Base-by-base conservation (phyloP, 2,113 vertebrate genomes). In the Pholis gunnellus region DNA sequence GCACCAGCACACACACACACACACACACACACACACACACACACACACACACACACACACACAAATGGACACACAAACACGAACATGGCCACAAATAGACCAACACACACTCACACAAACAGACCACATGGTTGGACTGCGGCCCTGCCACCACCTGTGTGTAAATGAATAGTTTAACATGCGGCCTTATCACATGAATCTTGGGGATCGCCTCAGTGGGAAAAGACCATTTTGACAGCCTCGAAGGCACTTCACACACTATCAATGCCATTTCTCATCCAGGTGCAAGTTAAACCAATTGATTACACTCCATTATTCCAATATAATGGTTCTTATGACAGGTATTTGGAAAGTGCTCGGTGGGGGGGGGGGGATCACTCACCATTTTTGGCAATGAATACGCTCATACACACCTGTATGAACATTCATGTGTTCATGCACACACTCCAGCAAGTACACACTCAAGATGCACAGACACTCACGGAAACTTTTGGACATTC, bases 301-400 rank as follows among this genome's bases (percentile, higher is more conserved):
- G 74, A 86, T 86, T 82, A 74, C 52, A 69, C 46, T 64, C 70
- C 66, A 88, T 88, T 88, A 87, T 84, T 25, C 42, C 5, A 7
- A 73, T 73, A 59, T 76, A 83, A 68, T 59, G 82, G 38, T 38
- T 84, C 52, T 71, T 69, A 77, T 78, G 81, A 74, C 34, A 52
- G 46, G 54, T 46, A 60, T 74, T 66, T 73, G 54, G n/a, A 77
- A 72, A 79, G 48, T 59, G 38, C 36, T 40, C 1, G 15, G 22
- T 3, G 36, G 40, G 42, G 9, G n/a, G n/a, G 6, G 25, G 36
- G 44, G 11, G 20, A 27, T 38, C 38, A 66, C 13, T 44, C 48
- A 20, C 67, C 52, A 67, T 48, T 70, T 38, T 68, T 29, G 38
- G 65, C 5, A 64, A 60, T 64, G 25, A 56, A 50, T 42, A 60